Conservation (phyloP, 2,888 invertebrate genomes). For the Cataglyphis altisquamis region DNA sequence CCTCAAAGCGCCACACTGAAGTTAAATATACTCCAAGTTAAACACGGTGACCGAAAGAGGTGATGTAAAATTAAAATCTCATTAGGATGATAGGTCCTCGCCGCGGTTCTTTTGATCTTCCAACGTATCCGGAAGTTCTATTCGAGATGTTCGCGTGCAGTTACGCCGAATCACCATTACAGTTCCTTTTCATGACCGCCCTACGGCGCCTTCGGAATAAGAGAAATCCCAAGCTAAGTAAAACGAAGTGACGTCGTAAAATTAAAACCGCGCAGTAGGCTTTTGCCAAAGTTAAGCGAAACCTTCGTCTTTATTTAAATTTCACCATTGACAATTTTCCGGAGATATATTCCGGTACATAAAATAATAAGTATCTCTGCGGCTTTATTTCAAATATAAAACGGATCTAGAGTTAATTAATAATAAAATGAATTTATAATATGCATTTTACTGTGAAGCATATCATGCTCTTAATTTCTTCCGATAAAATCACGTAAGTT, state of each 20-base stretch:
- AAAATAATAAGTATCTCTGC: constrained; percentile 15
- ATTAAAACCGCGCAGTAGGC: constrained; percentile 37
- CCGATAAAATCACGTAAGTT: constrained; percentile 1
- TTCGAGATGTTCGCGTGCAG: constrained; percentile 33
- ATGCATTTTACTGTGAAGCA: constrained; percentile 18
- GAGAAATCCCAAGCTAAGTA: constrained; percentile 8
- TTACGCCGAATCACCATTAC: constrained; percentile 23
- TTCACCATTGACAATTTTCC: constrained; percentile 3
- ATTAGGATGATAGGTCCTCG: constrained; percentile 30
- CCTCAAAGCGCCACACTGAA: not conserved
- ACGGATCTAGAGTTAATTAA: constrained; percentile 9
- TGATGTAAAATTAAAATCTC: constrained; percentile 41
- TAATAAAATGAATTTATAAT: constrained; percentile 32
- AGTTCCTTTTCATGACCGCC: constrained; percentile 4
- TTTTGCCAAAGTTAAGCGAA: constrained; percentile 34
- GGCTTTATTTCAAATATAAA: constrained; percentile 42
- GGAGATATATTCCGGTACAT: not conserved
- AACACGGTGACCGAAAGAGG: constrained; percentile 28
- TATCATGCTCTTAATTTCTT: not conserved
- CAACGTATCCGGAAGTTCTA: constrained; percentile 31
- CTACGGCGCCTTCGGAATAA: not conserved
- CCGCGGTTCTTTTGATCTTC: constrained; percentile 30
- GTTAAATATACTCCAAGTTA: constrained; percentile 40
- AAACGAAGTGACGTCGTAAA: constrained; percentile 47
- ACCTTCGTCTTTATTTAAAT: constrained; percentile 13